A percentile compares a stretch with the other conserved stretches of the same genome.
Conservation (phyloP, 2,888 invertebrate genomes). For the Ditylenchus weischeri region DNA sequence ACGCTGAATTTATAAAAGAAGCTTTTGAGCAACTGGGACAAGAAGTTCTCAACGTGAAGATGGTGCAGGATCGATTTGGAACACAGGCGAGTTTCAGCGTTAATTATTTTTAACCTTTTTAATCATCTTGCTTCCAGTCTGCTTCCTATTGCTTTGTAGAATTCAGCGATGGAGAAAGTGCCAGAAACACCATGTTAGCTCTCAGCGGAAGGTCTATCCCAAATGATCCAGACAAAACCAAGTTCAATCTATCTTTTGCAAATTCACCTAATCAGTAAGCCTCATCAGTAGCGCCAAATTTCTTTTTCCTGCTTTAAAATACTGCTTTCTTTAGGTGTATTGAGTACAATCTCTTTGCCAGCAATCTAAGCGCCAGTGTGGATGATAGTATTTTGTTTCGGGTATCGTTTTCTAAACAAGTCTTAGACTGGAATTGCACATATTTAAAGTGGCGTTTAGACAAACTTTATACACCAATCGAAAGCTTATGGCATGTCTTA, state of each 20-base stretch:
- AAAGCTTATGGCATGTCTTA: too few relatives aligned
- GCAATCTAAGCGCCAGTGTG: constrained; percentile 60
- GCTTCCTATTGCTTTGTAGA: constrained; percentile 62
- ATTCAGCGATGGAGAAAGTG: constrained; percentile 59
- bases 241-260: constrained; percentile 45
- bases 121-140: too few relatives aligned
- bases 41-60: constrained; percentile 33
- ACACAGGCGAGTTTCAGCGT: background rate
- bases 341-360: constrained; percentile 62
- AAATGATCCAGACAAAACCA: constrained; percentile 31
- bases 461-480: too few relatives aligned
- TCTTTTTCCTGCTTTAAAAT: background rate
- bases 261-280: constrained; percentile 34
- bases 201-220: constrained; percentile 58
- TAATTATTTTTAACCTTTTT: too few relatives aligned
- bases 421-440: too few relatives aligned
- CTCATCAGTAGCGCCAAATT: background rate
- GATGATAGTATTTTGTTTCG: constrained; percentile 61
- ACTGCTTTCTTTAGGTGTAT: constrained; percentile 42
- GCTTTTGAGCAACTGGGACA: too few relatives aligned
- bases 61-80: too few relatives aligned
- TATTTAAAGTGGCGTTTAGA: too few relatives aligned
- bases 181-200: constrained; percentile 60
- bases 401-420: constrained; percentile 25
- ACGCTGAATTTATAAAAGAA: constrained; percentile 39